These are phyloP conservation scores for Ophiothrix spiculata DNA, from an alignment of 35 echinoderm and acorn worm genomes.

Conservation along the genomic window DNA sequence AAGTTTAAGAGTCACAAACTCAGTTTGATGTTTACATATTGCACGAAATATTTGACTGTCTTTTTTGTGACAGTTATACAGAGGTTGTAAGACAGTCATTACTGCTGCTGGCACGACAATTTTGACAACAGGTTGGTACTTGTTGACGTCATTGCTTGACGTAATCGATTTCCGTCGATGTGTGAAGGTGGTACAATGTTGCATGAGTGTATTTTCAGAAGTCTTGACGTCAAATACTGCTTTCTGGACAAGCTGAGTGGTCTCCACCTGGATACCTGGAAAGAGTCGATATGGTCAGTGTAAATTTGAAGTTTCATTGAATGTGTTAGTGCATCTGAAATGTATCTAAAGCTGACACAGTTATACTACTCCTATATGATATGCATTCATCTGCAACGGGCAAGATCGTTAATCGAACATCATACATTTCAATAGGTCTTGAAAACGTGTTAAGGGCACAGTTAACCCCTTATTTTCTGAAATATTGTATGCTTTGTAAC, in stretches of 20 bases:
- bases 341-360: no score
- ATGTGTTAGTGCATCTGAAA: no score
- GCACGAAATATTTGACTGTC: neutral
- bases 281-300: no score
- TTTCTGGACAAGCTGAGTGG: neutral
- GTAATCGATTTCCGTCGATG: neutral
- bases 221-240: neutral
- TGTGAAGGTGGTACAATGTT: neutral
- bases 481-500: no score
- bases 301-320: no score
- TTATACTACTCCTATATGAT: no score
- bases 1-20: neutral
- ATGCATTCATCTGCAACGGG: no score
- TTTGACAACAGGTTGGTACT: neutral
- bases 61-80: neutral
- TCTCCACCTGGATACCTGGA: neutral
- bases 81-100: neutral
- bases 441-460: no score
- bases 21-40: neutral
- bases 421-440: no score
- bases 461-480: no score
- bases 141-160: neutral
- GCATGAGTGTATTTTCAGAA: neutral
- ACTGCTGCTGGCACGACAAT: neutral
- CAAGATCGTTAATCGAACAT: no score